Evolutionary conservation across 2,888 invertebrate genomes (phyloP).

Genomic region (Aleiodes alternator): DNA sequence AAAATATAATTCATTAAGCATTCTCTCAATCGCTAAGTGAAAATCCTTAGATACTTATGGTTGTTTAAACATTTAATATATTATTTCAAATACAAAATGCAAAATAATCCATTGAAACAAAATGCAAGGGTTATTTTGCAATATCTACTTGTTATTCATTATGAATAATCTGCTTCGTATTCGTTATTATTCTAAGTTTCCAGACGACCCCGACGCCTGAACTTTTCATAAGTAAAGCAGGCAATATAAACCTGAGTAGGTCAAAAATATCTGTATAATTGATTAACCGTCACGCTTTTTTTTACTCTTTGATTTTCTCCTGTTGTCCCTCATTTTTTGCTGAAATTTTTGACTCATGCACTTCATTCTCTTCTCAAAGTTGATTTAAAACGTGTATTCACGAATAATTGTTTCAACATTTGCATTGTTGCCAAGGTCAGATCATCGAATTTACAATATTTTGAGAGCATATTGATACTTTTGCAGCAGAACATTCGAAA

Average conservation of each 20-base stretch:
- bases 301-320: conserved; percentile 32
- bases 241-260: conserved; percentile 50
- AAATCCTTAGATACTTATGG: conserved; percentile 10
- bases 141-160: conserved; percentile 55
- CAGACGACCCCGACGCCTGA: conserved; percentile 57
- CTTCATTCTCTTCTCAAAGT: not conserved
- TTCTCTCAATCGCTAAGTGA: conserved; percentile 6
- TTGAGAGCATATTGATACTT: too few species aligned
- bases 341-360: conserved; percentile 1
- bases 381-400: too few species aligned
- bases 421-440: too few species aligned
- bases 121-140: conserved; percentile 48
- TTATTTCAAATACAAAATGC: conserved; percentile 54
- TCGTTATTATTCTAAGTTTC: conserved; percentile 56
- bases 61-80: conserved; percentile 36
- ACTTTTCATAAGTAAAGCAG: conserved; percentile 59
- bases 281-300: conserved; percentile 49
- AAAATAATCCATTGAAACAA: conserved; percentile 56
- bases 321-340: not conserved
- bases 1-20: conserved; percentile 29
- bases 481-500: too few species aligned
- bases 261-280: conserved; percentile 53
- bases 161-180: conserved; percentile 56
- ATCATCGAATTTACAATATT: too few species aligned
- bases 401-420: too few species aligned